Percentiles rank a stretch among this genome's conserved stretches.
Conservation (phyloP, 1,140 invertebrate genomes). For the Oppia nitens region DNA sequence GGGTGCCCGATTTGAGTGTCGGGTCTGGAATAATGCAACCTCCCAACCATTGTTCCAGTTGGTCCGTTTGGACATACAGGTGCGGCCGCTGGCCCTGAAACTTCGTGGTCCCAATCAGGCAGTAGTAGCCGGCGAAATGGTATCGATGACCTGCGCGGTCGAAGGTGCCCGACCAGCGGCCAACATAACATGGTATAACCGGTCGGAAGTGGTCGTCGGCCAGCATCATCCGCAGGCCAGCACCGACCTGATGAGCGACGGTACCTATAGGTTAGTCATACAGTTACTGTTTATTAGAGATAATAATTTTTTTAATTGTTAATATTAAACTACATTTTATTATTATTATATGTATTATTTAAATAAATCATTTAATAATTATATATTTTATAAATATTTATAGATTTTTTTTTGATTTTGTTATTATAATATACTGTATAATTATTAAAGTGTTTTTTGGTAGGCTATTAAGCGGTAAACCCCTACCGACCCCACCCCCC, state of each 20-base stretch:
- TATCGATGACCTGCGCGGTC: constrained; percentile 22
- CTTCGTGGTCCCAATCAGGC: constrained; percentile 19
- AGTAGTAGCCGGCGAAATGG: constrained; percentile 24
- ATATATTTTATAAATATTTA: no score
- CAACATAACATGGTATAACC: constrained; percentile 24
- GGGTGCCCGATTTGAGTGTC: constrained; percentile 53
- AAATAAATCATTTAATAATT: no score
- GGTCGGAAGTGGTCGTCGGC: constrained; percentile 17
- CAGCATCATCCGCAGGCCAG: constrained; percentile 17
- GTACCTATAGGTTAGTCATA: constrained; percentile 19
- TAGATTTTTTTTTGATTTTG: no score
- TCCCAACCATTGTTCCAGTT: constrained; percentile 39
- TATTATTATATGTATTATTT: no score
- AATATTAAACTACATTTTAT: no score
- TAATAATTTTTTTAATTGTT: no score
- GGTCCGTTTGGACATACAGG: constrained; percentile 55
- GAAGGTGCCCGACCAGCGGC: constrained; percentile 24
- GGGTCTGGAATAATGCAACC: constrained; percentile 25
- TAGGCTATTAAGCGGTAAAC: no score
- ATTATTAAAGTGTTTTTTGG: no score
- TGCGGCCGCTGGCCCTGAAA: constrained; percentile 19
- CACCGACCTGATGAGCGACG: constrained; percentile 21
- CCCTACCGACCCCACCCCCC: no score
- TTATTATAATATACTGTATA: no score
- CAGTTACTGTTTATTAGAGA: no score